These are phyloP conservation scores for Corvus cornix DNA, from an alignment of 2,113 vertebrate species.

Conservation along the genomic window DNA sequence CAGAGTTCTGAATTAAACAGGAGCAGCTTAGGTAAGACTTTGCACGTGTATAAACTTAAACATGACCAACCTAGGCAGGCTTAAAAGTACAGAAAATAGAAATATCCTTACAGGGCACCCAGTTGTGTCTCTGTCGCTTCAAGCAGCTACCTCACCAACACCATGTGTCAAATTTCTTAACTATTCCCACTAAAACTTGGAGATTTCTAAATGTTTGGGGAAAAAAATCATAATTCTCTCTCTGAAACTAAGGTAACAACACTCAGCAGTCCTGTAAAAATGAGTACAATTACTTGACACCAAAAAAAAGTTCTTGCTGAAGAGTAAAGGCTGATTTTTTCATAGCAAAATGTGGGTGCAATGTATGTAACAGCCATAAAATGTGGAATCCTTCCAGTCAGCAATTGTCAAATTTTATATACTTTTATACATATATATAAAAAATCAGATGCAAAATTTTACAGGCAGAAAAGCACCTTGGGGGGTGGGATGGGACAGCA, in stretches of 20 bases:
- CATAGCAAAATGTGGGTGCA: not conserved
- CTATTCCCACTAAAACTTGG: not conserved
- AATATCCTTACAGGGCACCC: not conserved
- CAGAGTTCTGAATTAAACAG: not conserved
- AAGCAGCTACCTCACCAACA: not conserved
- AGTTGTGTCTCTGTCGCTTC: no score
- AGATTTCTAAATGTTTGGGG: not conserved
- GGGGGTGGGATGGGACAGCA: no score
- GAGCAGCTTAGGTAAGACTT: not conserved
- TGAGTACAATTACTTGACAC: not conserved
- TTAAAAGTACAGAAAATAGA: not conserved
- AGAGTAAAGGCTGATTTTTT: not conserved
- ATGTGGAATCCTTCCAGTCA: not conserved
- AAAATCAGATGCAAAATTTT: not conserved
- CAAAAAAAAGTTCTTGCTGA: not conserved
- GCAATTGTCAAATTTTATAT: not conserved
- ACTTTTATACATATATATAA: not conserved
- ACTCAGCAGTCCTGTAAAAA: not conserved
- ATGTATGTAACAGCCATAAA: no score
- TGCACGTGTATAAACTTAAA: rapidly evolving
- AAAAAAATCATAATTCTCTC: not conserved
- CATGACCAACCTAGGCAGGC: not conserved
- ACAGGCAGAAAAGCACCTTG: not conserved
- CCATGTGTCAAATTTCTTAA: not conserved
- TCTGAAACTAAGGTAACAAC: not conserved